phyloP scores from a whole-genome alignment of 2,113 vertebrate species.

The Erpornis zantholeuca region DNA sequence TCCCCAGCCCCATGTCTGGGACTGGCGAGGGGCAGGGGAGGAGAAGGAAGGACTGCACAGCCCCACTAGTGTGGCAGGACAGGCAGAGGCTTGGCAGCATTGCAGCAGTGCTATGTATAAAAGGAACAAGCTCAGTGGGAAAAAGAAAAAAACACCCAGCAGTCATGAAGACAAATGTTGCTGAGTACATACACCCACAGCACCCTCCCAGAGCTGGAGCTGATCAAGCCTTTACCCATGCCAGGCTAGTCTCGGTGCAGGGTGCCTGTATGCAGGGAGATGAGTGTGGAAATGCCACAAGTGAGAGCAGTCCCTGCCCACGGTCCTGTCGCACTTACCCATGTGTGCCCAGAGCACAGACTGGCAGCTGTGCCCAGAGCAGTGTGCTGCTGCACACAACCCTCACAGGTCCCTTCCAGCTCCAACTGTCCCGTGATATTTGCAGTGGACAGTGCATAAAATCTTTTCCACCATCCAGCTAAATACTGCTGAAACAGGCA shows the following conservation, averaged over 20 bases:
- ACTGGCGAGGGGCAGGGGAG: not conserved
- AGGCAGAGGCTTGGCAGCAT: not conserved
- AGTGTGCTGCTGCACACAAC: fast-evolving
- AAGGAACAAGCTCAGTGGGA: not conserved
- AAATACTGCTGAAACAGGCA: not conserved
- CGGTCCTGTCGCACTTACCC: not conserved
- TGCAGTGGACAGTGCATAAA: not conserved
- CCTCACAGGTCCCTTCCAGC: not conserved
- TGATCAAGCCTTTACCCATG: not conserved
- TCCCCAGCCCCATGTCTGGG: not conserved
- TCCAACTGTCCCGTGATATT: not conserved
- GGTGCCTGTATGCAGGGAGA: not conserved
- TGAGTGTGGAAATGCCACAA: not conserved
- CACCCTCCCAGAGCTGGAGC: not conserved
- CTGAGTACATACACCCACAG: not conserved
- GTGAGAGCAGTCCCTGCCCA: not conserved
- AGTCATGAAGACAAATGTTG: not conserved
- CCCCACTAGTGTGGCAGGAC: fast-evolving
- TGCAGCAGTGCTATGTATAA: not conserved
- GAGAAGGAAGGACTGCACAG: not conserved
- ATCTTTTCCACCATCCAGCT: not conserved
- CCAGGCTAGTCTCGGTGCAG: fast-evolving
- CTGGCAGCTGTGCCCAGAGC: not conserved
- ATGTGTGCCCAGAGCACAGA: not conserved
- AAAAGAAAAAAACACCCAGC: not conserved